Percentiles rank a stretch among this genome's conserved stretches.
Conservation (phyloP, 2,797 vertebrate genomes). For the Poliocrania exsul region DNA sequence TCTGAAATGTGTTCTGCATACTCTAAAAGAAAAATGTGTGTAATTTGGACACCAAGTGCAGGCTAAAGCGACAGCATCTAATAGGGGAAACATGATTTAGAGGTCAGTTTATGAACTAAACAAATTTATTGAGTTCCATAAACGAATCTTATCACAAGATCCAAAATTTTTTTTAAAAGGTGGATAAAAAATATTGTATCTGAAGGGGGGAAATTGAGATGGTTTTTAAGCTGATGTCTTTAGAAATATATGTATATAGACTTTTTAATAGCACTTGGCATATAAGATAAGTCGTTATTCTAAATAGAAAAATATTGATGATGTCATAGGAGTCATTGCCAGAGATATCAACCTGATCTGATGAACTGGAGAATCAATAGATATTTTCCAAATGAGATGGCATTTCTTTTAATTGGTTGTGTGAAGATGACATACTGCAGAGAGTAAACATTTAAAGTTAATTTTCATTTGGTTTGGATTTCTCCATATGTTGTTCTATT, state of each 20-base stretch:
- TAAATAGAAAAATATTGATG: constrained; percentile 84
- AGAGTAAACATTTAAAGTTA: constrained; percentile 65
- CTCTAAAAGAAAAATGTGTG: constrained; percentile 71
- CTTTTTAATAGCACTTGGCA: constrained; percentile 78
- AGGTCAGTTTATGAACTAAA: constrained; percentile 75
- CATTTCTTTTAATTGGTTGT: constrained; percentile 80
- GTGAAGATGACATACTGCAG: constrained; percentile 69
- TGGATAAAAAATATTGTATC: constrained; percentile 75
- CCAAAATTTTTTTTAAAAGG: constrained; percentile 71
- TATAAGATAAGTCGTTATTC: constrained; percentile 83
- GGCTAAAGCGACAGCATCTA: constrained; percentile 64
- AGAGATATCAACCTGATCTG: constrained; percentile 79
- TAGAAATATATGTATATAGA: constrained; percentile 77
- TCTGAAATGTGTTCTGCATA: constrained; percentile 74
- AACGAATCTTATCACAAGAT: constrained; percentile 75
- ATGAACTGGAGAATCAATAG: constrained; percentile 81
- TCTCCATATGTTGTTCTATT: constrained; percentile 13
- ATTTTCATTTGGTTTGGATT: constrained; percentile 68
- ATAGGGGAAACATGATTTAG: constrained; percentile 79
- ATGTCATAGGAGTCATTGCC: constrained; percentile 78
- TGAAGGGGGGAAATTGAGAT: constrained; percentile 72
- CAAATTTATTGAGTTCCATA: constrained; percentile 78
- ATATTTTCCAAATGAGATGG: constrained; percentile 79
- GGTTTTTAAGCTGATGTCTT: constrained; percentile 70
- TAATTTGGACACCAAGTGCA: constrained; percentile 76